Base-by-base conservation (phyloP, 2,113 vertebrate species). In the Anolis sagrei region DNA sequence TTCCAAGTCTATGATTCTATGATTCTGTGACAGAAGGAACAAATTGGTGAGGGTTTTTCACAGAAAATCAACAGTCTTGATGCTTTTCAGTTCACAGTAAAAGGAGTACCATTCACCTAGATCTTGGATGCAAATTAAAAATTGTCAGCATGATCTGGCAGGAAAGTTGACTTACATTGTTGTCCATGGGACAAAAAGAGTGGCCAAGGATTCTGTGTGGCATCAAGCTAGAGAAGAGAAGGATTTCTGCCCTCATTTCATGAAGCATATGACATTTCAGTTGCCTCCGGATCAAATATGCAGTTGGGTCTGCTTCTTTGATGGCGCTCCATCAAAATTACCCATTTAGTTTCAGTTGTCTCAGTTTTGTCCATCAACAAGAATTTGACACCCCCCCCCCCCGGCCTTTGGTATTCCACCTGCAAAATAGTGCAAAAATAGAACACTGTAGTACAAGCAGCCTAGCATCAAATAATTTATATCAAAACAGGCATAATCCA, bases 111-210 rank as follows among this genome's bases (percentile, higher is more conserved):
- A 86, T 86, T 89, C 88, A 85, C 89, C 11, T 5, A 0, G 25
- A 73, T 68, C 70, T 0, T 6, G 66, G 81, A 29, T 77, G 49
- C 81, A 86, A 82, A 86, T 14, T 44, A 29, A 1, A 61, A 86
- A 91, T 85, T 64, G 75, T 78, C 86, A 89, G 68, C 8, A 76
- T 93, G 91, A 86, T 86, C 91, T 93, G 90, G 90, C 83, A 4
- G 69, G 70, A 48, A 76, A 92, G 88, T 77, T 0, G 3, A 61
- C 58, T 70, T 6, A 0, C 61, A 79, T 82, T 8, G 9, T 39
- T 58, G 21, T 74, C 39, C n/a, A 64, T 48, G 27, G 44, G 11
- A 51, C 32, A 7, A 16, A 10, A 5, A 5, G 4, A 4, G n/a
- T 5, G 25, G 10, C 21, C 51, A 51, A 1, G 4, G 76, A 27